Evolutionary conservation across 2,113 vertebrate species (phyloP).

Genomic region (Tragelaphus strepsiceros): DNA sequence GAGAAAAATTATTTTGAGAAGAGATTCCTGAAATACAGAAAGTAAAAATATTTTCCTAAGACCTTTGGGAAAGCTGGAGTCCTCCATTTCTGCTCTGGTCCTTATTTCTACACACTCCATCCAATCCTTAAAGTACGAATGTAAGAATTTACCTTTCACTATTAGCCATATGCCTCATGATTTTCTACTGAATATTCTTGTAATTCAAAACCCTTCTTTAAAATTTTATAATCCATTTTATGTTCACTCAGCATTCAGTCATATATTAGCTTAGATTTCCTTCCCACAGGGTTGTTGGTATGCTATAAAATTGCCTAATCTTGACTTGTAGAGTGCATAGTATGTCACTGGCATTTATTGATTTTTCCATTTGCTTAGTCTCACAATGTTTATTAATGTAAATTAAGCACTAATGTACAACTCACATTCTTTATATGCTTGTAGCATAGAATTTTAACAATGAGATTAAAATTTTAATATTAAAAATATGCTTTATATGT

Average conservation of each 20-base stretch:
- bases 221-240: background rate
- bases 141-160: background rate
- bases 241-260: background rate
- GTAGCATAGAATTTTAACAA: conserved; percentile 8
- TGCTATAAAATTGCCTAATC: background rate
- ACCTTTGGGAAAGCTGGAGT: background rate
- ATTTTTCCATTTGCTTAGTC: background rate
- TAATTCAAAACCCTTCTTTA: background rate
- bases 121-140: background rate
- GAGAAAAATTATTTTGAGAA: background rate
- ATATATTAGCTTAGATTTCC: background rate
- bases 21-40: background rate
- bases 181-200: background rate
- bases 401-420: background rate
- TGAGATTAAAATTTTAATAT: background rate
- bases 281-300: background rate
- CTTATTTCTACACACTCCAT: background rate
- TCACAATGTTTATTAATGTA: background rate
- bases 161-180: background rate
- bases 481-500: background rate
- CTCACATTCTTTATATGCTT: background rate
- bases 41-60: background rate
- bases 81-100: background rate
- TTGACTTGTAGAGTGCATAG: background rate
- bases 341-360: background rate